phyloP scores from a whole-genome alignment of 2,113 vertebrate genomes.

The Tringa solitaria region DNA sequence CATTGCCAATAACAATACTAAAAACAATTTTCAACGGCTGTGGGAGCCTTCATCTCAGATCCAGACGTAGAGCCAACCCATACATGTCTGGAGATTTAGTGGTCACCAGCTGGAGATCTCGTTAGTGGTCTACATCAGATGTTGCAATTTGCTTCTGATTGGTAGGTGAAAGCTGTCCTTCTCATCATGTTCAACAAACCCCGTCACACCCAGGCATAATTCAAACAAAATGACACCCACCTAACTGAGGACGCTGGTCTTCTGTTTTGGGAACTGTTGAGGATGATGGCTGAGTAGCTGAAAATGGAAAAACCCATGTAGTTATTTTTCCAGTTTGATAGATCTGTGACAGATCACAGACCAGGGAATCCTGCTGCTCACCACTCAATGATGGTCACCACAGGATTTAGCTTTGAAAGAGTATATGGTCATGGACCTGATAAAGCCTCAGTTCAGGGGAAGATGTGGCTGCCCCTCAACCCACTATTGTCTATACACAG shows the following conservation, averaged over 20 bases:
- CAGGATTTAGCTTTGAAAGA: neutral
- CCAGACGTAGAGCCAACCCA: neutral
- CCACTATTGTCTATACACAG: neutral
- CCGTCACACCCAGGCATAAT: neutral
- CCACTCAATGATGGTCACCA: neutral
- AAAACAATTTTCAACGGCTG: neutral
- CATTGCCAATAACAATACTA: neutral
- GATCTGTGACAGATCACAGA: neutral
- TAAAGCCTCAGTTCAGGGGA: neutral
- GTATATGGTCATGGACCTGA: neutral
- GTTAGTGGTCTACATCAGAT: neutral
- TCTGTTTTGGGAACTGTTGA: constrained; percentile 85
- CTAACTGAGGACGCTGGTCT: constrained; percentile 86
- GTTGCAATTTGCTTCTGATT: neutral
- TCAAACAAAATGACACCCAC: constrained; percentile 64
- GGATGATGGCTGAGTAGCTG: constrained; percentile 82
- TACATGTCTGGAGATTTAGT: neutral
- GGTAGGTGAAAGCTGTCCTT: neutral
- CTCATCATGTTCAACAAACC: neutral
- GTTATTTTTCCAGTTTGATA: neutral
- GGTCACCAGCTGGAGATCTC: neutral
- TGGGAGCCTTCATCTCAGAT: neutral
- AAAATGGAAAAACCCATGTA: neutral
- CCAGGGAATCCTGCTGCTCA: neutral
- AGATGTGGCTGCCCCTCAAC: neutral